phyloP scores from a whole-genome alignment of 2,888 invertebrate species.

The Ophonus ardosiacus region DNA sequence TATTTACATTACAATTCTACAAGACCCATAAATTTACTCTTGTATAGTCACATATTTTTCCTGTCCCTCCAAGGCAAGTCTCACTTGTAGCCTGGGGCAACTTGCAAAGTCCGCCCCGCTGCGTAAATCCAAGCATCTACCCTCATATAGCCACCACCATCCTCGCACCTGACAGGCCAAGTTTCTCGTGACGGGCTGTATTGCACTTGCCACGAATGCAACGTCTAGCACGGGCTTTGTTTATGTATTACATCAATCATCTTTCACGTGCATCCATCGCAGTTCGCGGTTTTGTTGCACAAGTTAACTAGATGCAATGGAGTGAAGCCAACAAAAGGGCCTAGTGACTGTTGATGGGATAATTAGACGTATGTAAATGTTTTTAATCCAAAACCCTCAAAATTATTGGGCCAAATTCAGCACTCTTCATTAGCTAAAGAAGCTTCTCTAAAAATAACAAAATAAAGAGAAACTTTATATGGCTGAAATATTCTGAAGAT shows the following conservation, averaged over 20 bases:
- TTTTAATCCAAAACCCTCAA: no score
- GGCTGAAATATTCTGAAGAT: no score
- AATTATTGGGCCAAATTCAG: no score
- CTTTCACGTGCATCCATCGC: constrained; percentile 31
- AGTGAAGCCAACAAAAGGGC: neutral
- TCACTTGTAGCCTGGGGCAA: neutral
- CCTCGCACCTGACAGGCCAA: constrained; percentile 6
- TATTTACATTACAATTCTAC: no score
- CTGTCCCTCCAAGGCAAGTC: no score
- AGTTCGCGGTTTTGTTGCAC: neutral
- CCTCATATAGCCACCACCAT: neutral
- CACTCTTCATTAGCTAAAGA: no score
- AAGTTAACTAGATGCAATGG: neutral
- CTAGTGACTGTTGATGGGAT: no score
- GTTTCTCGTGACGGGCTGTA: constrained; percentile 12
- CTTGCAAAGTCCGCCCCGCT: neutral
- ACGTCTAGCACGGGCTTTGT: constrained; percentile 34
- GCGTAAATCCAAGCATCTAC: neutral
- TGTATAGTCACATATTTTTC: no score
- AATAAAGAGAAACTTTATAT: no score
- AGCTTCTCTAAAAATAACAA: no score
- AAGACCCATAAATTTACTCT: no score
- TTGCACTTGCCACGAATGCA: constrained; percentile 32
- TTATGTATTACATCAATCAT: constrained; percentile 42
- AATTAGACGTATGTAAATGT: no score